Base-by-base conservation (phyloP, 2,797 vertebrate genomes). In the Enteromius argenteus region DNA sequence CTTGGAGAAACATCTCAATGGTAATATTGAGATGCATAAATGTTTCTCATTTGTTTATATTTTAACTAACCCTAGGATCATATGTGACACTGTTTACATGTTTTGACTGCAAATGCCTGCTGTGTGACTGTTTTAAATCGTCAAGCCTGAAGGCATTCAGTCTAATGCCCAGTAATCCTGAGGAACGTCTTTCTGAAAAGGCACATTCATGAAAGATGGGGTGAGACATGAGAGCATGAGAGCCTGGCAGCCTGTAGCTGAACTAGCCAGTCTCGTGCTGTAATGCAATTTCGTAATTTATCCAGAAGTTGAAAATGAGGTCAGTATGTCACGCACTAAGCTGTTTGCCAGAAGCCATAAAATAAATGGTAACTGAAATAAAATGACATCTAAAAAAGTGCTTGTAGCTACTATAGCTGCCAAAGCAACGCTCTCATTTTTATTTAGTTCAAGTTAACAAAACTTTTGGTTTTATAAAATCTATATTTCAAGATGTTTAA, bases 211-310 rank as follows among this genome's bases (percentile, higher is more conserved):
- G 23, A 53, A 68, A 32, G 72, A 69, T 17, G 15, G 53, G 60
- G 10, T 49, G 46, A 32, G 75, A 75, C 49, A 44, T 44, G 21
- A 66, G 73, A 23, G 35, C 49, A 44, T 44, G 21, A 66, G 73
- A 23, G 35, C 58, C 67, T 71, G 56, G 39, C 68, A 79, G 42
- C 71, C 1, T 27, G 27, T 30, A 35, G 42, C 11, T 4, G 62
- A 83, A 83, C 76, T 37, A 17, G 69, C 30, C 30, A 21, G 27
- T 27, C 67, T 74, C 15, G 15, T 75, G 82, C 39, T 81, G 14
- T 85, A 87, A 77, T 87, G 44, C 46, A 80, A 84, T 80, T 80
- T 84, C 74, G 75, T 44, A 2, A 53, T 58, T 85, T 83, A 66
- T 79, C 17, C 3, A 42, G 46, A 76, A 68, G 72, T 66, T 83